Evolutionary conservation across 2,113 vertebrate species (phyloP), one percentile per base, ranked within the genome.

Genomic region (Psilopsiagon aymara): DNA sequence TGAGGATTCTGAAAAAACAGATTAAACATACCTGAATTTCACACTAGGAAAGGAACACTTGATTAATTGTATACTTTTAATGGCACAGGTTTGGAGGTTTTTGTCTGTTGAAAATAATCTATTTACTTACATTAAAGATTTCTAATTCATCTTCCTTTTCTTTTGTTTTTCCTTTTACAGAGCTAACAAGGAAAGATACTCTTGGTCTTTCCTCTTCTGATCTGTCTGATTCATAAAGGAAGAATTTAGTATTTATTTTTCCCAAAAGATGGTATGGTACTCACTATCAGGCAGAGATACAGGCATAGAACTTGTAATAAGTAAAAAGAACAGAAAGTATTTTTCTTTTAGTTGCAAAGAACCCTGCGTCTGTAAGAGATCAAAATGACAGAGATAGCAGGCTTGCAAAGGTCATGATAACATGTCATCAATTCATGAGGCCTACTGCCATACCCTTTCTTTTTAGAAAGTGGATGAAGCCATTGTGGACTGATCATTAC

Each of bases 1-100:
- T 28, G 99, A 99, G 68, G 99, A 98, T 94, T 99, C 99, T 99
- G 97, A 70, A 98, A 98, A 98, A 93, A 95, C 37, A 98, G 53
- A 60, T 41, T 29, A 96, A 93, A 51, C 6, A 84, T 9, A 94
- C 29, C 49, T 25, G 11, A 81, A 74, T 90, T 92, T 86, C 46
- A 91, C 39, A 39, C 16, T 51, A 35, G 35, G 31, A 94, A 76
- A 80, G 24, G 33, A 74, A 82, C 31, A 46, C 17, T 29, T 18
- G 68, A 66, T 82, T 86, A 68, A 63, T 16, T 85, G 52, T 15
- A 70, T 13, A 60, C 5, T 73, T 27, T 55, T 62, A 10, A 35
- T 4, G 27, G 37, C 52, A 75, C 20, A 29, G 19, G 33, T 23
- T 62, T 62, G 2, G 8, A 6, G 0, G 20, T 35, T 68, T 52